Conservation (phyloP, 2,888 invertebrate species). For the Torymus auratus region DNA sequence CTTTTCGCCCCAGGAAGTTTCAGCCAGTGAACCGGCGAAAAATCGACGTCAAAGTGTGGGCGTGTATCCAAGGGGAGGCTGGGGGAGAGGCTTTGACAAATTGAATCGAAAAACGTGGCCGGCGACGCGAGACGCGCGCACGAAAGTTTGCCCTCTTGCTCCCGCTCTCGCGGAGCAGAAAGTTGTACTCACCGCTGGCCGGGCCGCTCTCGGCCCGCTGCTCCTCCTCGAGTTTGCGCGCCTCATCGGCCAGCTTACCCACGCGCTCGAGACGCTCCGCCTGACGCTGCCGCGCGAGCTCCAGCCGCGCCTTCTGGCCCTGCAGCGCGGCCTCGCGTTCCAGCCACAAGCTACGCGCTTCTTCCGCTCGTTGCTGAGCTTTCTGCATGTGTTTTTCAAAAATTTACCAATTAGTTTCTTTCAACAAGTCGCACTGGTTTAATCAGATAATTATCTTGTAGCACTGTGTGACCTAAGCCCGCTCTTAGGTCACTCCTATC, state of each 20-base stretch:
- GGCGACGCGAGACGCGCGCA: background rate
- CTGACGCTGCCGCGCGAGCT: constrained; percentile 65
- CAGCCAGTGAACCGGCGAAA: too few species aligned
- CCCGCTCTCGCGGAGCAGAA: too few species aligned
- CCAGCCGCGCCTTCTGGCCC: constrained; percentile 60
- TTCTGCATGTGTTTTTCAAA: constrained; percentile 12
- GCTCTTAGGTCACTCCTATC: too few species aligned
- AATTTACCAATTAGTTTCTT: background rate
- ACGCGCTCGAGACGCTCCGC: constrained; percentile 62
- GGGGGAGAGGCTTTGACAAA: background rate
- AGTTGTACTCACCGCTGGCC: too few species aligned
- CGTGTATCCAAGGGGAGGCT: too few species aligned
- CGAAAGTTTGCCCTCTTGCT: too few species aligned
- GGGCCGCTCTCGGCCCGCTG: too few species aligned
- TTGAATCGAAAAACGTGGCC: background rate
- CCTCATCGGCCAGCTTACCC: constrained; percentile 63
- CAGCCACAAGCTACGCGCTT: constrained; percentile 65
- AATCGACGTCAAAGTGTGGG: too few species aligned
- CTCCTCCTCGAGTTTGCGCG: constrained; percentile 58
- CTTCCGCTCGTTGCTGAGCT: constrained; percentile 43
- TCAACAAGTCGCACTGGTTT: too few species aligned
- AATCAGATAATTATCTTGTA: too few species aligned
- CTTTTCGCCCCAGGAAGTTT: too few species aligned
- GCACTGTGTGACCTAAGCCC: too few species aligned
- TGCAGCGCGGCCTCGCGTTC: constrained; percentile 52